These are phyloP conservation scores for Amazona vittata DNA, from an alignment of 2,113 vertebrate genomes.

Conservation along the genomic window DNA sequence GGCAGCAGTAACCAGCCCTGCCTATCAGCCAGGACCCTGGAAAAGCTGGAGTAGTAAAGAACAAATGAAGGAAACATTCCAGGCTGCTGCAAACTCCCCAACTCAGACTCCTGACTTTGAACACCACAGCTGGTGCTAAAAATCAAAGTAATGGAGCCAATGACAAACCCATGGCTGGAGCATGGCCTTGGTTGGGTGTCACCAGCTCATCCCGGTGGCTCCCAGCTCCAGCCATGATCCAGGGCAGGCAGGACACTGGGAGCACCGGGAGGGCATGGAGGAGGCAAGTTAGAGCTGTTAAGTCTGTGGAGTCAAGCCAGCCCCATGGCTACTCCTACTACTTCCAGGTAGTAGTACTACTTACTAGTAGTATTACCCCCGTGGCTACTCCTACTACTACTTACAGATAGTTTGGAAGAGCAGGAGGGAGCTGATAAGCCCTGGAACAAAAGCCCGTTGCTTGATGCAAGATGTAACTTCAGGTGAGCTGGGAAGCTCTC, in stretches of 20 bases:
- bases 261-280: neutral
- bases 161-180: neutral
- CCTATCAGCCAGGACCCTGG: neutral
- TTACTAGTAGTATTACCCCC: neutral
- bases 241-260: neutral
- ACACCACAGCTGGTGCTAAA: neutral
- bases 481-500: slow-evolving; percentile 1
- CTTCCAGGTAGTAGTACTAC: neutral
- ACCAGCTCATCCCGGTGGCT: too few species aligned
- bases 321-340: neutral
- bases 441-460: neutral
- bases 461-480: neutral
- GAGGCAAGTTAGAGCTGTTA: neutral
- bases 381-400: neutral
- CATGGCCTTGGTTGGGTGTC: too few species aligned
- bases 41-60: neutral
- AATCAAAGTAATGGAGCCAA: neutral
- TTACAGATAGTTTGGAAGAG: neutral
- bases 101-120: neutral
- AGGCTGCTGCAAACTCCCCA: neutral
- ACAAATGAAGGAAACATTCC: neutral
- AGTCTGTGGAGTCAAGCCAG: neutral
- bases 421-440: neutral
- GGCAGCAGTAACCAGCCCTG: neutral
- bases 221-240: neutral